These are phyloP conservation scores for Amazonetta brasiliensis DNA, from an alignment of 2,797 vertebrate species.

Conservation along the genomic window DNA sequence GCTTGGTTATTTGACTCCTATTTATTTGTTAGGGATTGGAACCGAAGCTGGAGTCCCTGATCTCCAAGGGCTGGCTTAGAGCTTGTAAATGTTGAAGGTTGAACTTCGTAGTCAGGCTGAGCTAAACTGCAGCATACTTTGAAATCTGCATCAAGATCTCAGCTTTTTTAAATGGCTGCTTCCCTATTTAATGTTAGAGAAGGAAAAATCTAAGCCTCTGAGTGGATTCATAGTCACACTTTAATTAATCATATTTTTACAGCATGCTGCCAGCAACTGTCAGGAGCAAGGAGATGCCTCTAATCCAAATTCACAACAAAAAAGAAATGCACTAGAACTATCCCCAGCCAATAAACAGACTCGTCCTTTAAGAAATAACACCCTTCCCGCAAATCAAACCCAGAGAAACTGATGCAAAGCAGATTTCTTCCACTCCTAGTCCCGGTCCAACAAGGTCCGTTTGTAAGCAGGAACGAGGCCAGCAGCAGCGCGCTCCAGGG, in stretches of 20 bases:
- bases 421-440: not conserved
- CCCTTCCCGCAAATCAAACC: not conserved
- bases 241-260: slow-evolving; percentile 64
- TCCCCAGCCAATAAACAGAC: slow-evolving; percentile 15
- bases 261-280: slow-evolving; percentile 38
- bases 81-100: slow-evolving; percentile 7
- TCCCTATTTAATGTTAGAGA: not conserved
- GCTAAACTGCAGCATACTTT: not conserved
- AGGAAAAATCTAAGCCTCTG: slow-evolving; percentile 18
- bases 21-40: slow-evolving; percentile 9
- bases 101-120: not conserved
- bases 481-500: not conserved
- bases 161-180: slow-evolving; percentile 7
- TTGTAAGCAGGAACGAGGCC: not conserved
- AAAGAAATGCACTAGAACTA: not conserved
- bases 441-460: accelerated
- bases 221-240: slow-evolving; percentile 53
- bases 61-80: not conserved
- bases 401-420: not conserved
- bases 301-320: slow-evolving; percentile 45
- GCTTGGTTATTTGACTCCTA: slow-evolving; percentile 4
- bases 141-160: slow-evolving; percentile 21
- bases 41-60: not conserved
- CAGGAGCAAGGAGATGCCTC: slow-evolving; percentile 31
- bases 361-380: not conserved